A percentile compares a stretch with the other conserved stretches of the same genome.
Evolutionary conservation across 2,113 vertebrate species (phyloP).

Genomic region (Mesocricetus auratus): DNA sequence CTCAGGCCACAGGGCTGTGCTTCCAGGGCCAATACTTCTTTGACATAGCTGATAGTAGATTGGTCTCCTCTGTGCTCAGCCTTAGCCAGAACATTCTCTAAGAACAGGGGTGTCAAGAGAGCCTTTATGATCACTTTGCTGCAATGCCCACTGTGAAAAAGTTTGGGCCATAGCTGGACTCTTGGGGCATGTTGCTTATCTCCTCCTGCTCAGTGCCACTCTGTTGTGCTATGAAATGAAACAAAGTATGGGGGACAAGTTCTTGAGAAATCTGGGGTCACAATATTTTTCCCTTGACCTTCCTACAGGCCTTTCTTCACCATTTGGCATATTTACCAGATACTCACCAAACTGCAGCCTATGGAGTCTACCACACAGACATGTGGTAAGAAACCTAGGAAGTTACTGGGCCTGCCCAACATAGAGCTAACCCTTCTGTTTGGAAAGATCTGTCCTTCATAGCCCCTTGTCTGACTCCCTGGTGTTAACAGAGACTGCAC

Average conservation of each 20-base stretch:
- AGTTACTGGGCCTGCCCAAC: background rate
- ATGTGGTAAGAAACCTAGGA: no score
- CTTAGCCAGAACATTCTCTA: background rate
- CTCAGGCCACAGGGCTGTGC: background rate
- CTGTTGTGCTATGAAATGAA: background rate
- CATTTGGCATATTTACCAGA: accelerated
- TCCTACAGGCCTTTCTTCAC: accelerated
- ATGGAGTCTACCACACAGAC: background rate
- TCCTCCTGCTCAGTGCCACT: background rate
- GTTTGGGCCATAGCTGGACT: background rate
- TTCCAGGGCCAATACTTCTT: no score
- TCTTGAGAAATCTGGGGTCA: background rate
- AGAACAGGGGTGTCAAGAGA: no score
- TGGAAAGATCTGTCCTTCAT: background rate
- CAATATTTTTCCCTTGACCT: no score
- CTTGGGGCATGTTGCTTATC: background rate
- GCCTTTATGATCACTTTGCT: background rate
- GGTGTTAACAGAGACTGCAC: no score
- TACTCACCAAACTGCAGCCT: background rate
- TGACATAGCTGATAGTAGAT: background rate
- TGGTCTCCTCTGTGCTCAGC: background rate
- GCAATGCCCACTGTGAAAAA: background rate
- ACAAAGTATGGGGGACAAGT: background rate
- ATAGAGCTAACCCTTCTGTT: background rate
- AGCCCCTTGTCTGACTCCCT: background rate